Conservation (phyloP, 2,797 vertebrate species). For the Phalanger gymnotis region DNA sequence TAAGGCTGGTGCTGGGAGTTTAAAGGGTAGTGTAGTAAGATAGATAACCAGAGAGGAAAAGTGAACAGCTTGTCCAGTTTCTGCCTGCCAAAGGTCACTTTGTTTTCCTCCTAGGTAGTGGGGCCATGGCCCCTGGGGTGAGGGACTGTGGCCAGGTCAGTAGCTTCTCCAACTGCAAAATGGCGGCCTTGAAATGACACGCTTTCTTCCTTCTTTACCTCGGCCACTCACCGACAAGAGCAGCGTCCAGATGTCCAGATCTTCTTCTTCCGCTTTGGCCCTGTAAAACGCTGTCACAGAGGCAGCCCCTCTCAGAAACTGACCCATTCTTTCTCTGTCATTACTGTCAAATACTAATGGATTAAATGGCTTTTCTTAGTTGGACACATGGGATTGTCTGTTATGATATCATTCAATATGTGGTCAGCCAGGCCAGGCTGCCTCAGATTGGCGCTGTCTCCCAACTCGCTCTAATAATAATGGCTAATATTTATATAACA, state of each 20-base stretch:
- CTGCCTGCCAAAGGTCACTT: not conserved
- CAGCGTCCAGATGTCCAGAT: not conserved
- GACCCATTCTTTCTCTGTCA: not conserved
- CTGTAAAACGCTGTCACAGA: not conserved
- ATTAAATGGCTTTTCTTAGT: not conserved
- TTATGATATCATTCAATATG: not conserved
- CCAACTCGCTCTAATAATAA: not conserved
- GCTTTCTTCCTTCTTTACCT: not conserved
- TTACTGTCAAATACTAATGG: not conserved
- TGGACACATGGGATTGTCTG: not conserved
- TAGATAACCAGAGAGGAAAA: not conserved
- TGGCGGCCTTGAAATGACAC: not conserved
- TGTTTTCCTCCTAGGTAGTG: not conserved
- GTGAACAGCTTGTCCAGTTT: accelerated
- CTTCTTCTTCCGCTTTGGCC: not conserved
- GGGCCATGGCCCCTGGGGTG: not conserved
- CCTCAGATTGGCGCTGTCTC: not conserved
- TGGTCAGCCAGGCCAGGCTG: not conserved
- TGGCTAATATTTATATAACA: not conserved
- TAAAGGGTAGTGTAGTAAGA: accelerated
- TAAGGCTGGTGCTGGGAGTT: not conserved
- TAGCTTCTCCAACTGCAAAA: not conserved
- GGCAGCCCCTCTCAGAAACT: not conserved
- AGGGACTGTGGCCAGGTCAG: not conserved
- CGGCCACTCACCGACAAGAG: not conserved